Evolutionary conservation across 2,113 vertebrate species (phyloP).

Genomic region (Phyllopteryx taeniolatus): DNA sequence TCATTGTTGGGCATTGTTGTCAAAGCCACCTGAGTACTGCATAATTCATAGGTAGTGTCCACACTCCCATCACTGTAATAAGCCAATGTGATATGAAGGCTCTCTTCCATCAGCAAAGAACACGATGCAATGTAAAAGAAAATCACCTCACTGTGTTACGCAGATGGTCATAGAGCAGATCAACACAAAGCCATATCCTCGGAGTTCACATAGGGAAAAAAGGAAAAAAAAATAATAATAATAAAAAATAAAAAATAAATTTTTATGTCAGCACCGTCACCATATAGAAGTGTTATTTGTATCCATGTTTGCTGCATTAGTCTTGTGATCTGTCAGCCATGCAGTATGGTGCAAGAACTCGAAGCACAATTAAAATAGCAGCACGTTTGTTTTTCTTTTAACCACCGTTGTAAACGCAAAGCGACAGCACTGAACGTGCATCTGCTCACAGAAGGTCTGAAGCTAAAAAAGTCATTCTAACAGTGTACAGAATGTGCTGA

Average conservation of each 20-base stretch:
- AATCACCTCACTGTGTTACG: conserved; percentile 11
- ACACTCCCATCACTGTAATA: conserved; percentile 49
- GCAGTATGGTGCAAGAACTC: neutral
- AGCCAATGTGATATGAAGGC: conserved; percentile 42
- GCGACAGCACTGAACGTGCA: neutral
- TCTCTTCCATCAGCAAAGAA: conserved; percentile 28
- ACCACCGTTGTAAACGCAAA: too few relatives aligned
- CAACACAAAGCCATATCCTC: conserved; percentile 8
- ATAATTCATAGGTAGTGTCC: conserved; percentile 57
- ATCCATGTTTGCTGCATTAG: neutral
- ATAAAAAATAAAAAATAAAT: neutral
- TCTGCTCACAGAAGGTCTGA: neutral
- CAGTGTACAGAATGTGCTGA: neutral
- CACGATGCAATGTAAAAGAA: conserved; percentile 22
- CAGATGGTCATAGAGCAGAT: conserved; percentile 7
- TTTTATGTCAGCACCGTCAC: neutral
- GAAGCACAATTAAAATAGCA: neutral
- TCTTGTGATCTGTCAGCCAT: neutral
- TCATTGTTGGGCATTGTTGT: conserved; percentile 43
- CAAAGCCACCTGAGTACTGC: conserved; percentile 45
- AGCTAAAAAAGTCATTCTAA: neutral
- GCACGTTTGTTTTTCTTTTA: neutral
- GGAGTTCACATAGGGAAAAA: neutral
- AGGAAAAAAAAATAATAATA: neutral
- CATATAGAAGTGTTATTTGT: neutral